Percentiles rank a stretch among this genome's conserved stretches.
These are phyloP conservation scores for Threskiornis aethiopicus DNA, from an alignment of 2,797 vertebrate genomes.

Conservation along the genomic window DNA sequence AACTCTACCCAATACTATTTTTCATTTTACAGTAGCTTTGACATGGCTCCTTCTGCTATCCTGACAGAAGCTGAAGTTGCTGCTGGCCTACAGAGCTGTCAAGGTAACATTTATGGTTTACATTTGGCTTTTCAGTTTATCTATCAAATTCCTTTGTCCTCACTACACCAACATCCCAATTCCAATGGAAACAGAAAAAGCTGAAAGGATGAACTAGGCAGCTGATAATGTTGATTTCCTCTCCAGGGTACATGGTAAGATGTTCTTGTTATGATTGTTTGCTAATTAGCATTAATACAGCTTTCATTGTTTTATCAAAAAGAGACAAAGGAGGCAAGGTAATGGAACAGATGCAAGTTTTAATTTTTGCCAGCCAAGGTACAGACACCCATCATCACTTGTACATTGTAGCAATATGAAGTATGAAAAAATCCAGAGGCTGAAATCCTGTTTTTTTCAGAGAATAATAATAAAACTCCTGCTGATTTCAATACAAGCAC, in stretches of 20 bases:
- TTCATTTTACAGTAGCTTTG: neutral
- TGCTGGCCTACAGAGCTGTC: conserved; percentile 78
- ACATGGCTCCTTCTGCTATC: conserved; percentile 79
- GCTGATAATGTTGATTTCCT: neutral
- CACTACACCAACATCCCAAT: neutral
- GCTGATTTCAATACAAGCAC: neutral
- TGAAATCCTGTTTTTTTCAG: neutral
- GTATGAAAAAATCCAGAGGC: neutral
- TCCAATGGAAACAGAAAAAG: neutral
- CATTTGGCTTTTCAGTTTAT: neutral
- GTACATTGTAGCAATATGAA: neutral
- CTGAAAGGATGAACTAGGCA: neutral
- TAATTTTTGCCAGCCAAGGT: neutral
- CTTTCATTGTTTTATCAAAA: neutral
- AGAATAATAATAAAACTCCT: neutral
- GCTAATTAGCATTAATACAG: neutral
- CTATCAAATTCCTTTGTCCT: neutral
- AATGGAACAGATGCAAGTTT: neutral
- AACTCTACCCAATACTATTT: neutral
- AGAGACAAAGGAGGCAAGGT: neutral
- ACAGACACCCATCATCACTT: neutral
- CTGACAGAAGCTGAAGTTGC: conserved; percentile 80
- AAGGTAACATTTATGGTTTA: conserved; percentile 72
- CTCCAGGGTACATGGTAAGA: neutral
- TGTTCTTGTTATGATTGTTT: neutral